Evolutionary conservation across 2,113 vertebrate species (phyloP), one percentile per base, ranked within the genome.

Genomic region (Falcunculus frontatus): DNA sequence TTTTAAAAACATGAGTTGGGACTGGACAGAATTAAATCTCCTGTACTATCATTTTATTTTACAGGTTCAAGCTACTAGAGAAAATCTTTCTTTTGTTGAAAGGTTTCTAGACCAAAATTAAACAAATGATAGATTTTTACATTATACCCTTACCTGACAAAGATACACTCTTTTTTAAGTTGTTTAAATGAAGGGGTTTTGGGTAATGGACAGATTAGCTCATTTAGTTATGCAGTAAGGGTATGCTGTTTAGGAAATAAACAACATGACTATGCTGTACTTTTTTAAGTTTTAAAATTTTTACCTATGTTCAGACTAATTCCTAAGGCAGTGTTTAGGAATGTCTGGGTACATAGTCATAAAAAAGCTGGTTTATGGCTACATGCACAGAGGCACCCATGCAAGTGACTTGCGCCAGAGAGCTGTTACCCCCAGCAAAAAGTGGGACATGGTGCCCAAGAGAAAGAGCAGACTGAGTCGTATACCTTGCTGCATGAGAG

Each of bases 401-500:
- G 98, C 99, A 99, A 98, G 97, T 96, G 96, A 98, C 97, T 97
- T 98, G 98, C 97, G 46, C 97, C 98, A 98, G 97, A 98, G 97
- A 96, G 97, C 97, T 98, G 97, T 97, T 95, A 98, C 98, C 98
- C 99, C 99, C 99, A 99, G 99, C 98, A 99, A 99, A 99, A 98
- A 98, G 99, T 99, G 99, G 99, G 99, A 99, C 97, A 97, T 98
- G 98, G 98, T 97, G 97, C 98, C 97, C 98, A 98, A 98, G 95
- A 96, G 96, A 98, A 98, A 97, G 97, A 98, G 98, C 98, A 99
- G 98, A 99, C 99, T 98, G 98, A 98, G 98, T 99, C 99, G 99
- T 99, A 98, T 99, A 99, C 99, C 99, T 99, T 99, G 99, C 99
- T 99, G 99, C 99, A 99, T 99, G 99, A 99, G 99, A 99, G 99